Evolutionary conservation across 64 coral and sea anemone genomes (phyloP).

Genomic region (Stichodactyla helianthus): DNA sequence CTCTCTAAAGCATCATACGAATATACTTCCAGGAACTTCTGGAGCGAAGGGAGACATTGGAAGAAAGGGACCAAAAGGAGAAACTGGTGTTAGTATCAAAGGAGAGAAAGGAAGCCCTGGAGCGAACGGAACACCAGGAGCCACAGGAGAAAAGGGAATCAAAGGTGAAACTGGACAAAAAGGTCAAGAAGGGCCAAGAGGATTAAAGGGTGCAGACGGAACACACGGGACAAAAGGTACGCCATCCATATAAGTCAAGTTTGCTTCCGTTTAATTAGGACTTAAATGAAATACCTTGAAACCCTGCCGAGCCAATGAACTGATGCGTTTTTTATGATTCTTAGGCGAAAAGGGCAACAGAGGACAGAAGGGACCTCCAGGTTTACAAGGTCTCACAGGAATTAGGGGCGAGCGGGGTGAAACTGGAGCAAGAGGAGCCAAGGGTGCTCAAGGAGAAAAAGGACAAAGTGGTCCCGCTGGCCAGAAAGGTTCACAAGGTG

Average conservation of each 20-base stretch:
- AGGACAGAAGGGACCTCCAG: background rate
- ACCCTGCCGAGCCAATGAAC: too few relatives aligned
- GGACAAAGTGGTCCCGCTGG: background rate
- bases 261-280: background rate
- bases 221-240: background rate
- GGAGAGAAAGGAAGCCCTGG: conserved; percentile 26
- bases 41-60: background rate
- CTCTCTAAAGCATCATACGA: too few relatives aligned
- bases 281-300: background rate
- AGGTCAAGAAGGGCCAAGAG: conserved; percentile 11
- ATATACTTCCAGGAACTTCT: background rate
- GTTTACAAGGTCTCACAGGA: background rate
- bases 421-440: background rate
- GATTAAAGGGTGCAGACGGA: background rate
- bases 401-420: background rate
- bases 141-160: conserved; percentile 8
- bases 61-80: conserved; percentile 8
- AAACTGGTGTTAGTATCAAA: background rate
- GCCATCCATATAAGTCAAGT: background rate
- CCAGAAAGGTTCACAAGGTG: background rate
- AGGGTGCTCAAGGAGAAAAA: background rate
- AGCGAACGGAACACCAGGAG: background rate
- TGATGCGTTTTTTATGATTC: background rate
- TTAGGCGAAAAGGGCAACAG: background rate
- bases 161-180: conserved; percentile 8